Evolutionary conservation across 2,113 vertebrate species (phyloP).

Genomic region (Notothenia rossii): DNA sequence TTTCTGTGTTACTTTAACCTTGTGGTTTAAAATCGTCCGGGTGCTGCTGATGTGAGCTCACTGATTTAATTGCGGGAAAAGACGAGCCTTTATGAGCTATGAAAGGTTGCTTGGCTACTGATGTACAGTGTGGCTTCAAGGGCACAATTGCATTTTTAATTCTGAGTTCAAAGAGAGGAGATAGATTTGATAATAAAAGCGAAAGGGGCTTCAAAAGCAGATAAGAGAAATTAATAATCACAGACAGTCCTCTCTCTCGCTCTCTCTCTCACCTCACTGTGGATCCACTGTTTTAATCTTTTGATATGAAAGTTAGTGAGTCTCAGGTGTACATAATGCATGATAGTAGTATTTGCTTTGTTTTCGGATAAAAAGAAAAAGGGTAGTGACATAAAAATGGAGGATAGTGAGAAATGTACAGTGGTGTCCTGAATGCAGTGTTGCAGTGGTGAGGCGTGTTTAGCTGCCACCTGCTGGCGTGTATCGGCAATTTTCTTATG

Average conservation of each 20-base stretch:
- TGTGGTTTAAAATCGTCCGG: slow-evolving; percentile 28
- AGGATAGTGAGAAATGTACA: not conserved
- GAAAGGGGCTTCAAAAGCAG: slow-evolving; percentile 44
- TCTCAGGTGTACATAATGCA: not conserved
- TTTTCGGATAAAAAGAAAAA: not conserved
- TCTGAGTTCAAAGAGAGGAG: slow-evolving; percentile 76
- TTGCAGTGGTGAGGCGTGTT: slow-evolving; percentile 28
- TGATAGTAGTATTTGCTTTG: not conserved
- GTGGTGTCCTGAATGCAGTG: slow-evolving; percentile 1
- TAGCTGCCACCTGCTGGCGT: slow-evolving; percentile 71
- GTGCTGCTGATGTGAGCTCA: slow-evolving; percentile 44
- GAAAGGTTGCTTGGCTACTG: slow-evolving; percentile 92
- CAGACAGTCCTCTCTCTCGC: slow-evolving; percentile 2
- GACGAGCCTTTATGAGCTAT: slow-evolving; percentile 89
- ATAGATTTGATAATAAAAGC: slow-evolving; percentile 49
- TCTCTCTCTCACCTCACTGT: not conserved
- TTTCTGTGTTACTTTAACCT: slow-evolving; percentile 32
- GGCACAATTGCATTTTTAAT: slow-evolving; percentile 86
- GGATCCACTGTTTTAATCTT: slow-evolving; percentile 21
- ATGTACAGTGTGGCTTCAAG: slow-evolving; percentile 87
- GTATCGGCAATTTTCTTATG: not conserved
- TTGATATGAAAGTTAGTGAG: slow-evolving; percentile 11
- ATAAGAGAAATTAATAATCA: slow-evolving; percentile 47
- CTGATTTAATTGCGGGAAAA: slow-evolving; percentile 88
- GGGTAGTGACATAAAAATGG: slow-evolving; percentile 25